Conservation (phyloP, 2,888 invertebrate species). For the Ephialtes manifestator region DNA sequence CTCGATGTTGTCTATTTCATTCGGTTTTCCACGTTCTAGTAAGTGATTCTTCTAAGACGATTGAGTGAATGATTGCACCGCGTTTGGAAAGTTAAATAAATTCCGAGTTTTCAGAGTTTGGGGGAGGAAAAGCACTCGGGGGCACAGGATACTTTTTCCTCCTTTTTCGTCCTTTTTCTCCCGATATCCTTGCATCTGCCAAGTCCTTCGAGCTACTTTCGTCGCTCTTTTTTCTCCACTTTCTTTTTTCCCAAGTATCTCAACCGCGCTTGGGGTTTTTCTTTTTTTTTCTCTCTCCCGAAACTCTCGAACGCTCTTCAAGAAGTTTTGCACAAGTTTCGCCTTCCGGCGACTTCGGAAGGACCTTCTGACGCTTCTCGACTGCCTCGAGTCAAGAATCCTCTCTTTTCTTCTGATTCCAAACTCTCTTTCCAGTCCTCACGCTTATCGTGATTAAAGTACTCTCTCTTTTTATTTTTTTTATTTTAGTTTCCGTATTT, state of each 20-base stretch:
- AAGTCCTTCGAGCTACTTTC: constrained; percentile 30
- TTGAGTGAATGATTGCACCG: not conserved
- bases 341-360: constrained; percentile 38
- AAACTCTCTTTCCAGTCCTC: constrained; percentile 4
- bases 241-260: not conserved
- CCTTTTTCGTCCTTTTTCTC: not conserved
- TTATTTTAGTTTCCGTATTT: constrained; percentile 4
- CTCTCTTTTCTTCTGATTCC: constrained; percentile 23
- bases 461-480: constrained; percentile 9
- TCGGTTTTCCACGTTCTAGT: not conserved
- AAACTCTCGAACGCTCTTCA: constrained; percentile 18
- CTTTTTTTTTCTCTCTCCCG: not conserved
- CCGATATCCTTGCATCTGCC: constrained; percentile 28
- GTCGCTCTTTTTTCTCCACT: constrained; percentile 6
- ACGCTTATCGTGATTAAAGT: constrained; percentile 37
- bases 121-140: constrained; percentile 6
- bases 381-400: constrained; percentile 20
- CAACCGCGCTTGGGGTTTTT: constrained; percentile 10
- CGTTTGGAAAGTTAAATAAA: constrained; percentile 29
- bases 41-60: not conserved
- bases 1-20: not conserved
- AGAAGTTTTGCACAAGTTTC: constrained; percentile 39
- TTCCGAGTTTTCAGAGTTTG: constrained; percentile 9
- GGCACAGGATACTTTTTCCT: constrained; percentile 18
- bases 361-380: constrained; percentile 21